Percentiles rank a stretch among this genome's conserved stretches.
Conservation (phyloP, 2,888 invertebrate genomes). For the Ennomos quercinarius region DNA sequence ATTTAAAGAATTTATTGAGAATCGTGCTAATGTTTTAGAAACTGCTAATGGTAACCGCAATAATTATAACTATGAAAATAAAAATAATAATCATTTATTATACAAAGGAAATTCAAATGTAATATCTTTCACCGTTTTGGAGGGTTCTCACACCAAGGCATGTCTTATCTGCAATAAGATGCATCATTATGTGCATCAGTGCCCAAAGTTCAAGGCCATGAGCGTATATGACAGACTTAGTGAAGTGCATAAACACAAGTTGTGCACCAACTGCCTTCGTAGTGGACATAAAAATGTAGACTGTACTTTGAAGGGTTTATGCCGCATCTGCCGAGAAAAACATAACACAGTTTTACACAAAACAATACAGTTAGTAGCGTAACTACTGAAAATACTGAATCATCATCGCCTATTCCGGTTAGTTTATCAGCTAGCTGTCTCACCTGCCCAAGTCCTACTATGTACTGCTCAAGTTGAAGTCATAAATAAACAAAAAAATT, state of each 20-base stretch:
- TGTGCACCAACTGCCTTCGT: constrained; percentile 8
- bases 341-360: constrained; percentile 9
- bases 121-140: not conserved
- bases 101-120: not conserved
- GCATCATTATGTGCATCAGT: not conserved
- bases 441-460: not conserved
- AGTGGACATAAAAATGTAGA: constrained; percentile 5
- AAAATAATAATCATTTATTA: not conserved
- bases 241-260: not conserved
- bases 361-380: not conserved
- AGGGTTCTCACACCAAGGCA: not conserved
- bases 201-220: not conserved
- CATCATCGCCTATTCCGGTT: not conserved
- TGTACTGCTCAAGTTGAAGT: constrained; percentile 2
- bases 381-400: constrained; percentile 1
- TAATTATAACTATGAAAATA: not conserved
- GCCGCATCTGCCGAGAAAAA: constrained; percentile 7
- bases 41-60: not conserved
- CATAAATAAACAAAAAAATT: not conserved
- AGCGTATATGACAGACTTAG: not conserved
- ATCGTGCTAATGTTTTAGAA: constrained; percentile 3
- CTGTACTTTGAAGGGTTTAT: constrained; percentile 2
- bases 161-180: not conserved
- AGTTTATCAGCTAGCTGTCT: not conserved
- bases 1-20: constrained; percentile 3